Percentiles rank a stretch among this genome's conserved stretches.
phyloP scores from a whole-genome alignment of 2,888 invertebrate species.

The Drymonia ruficornis region DNA sequence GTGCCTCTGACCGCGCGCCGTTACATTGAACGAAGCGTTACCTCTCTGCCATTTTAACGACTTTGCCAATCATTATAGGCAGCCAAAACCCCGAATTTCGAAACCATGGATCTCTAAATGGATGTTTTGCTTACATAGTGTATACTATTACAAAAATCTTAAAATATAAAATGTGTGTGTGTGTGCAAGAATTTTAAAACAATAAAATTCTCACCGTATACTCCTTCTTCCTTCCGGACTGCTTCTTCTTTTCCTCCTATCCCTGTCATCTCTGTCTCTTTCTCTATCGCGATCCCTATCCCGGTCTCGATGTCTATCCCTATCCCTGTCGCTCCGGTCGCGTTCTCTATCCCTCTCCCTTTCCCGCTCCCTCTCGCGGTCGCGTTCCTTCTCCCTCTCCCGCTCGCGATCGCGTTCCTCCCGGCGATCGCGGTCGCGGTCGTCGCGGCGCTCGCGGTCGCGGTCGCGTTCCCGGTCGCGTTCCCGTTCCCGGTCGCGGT shows the following conservation, averaged over 20 bases:
- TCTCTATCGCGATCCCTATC: slow-evolving; percentile 61
- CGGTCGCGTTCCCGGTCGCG: slow-evolving; percentile 55
- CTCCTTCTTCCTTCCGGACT: slow-evolving; percentile 78
- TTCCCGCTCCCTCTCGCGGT: slow-evolving; percentile 52
- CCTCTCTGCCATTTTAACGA: no score
- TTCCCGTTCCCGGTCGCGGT: slow-evolving; percentile 49
- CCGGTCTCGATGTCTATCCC: slow-evolving; percentile 49
- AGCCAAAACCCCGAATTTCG: no score
- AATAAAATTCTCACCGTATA: slow-evolving; percentile 56
- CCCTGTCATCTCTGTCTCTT: slow-evolving; percentile 66
- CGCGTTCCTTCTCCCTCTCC: slow-evolving; percentile 56
- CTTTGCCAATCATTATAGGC: no score
- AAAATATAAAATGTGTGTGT: no score
- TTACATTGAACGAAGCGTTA: no score
- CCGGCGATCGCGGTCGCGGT: slow-evolving; percentile 54
- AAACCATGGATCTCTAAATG: no score
- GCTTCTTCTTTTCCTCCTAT: slow-evolving; percentile 70
- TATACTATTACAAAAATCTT: no score
- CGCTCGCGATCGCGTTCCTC: slow-evolving; percentile 51
- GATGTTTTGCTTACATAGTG: no score
- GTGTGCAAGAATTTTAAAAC: no score
- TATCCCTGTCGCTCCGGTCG: slow-evolving; percentile 40
- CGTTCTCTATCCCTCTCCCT: slow-evolving; percentile 52
- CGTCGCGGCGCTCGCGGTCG: slow-evolving; percentile 50
- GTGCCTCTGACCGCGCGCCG: no score